Evolutionary conservation across 35 echinoderm and acorn worm species (phyloP), one percentile per base, ranked within the genome.

Genomic region (Ophioderma brevispina): DNA sequence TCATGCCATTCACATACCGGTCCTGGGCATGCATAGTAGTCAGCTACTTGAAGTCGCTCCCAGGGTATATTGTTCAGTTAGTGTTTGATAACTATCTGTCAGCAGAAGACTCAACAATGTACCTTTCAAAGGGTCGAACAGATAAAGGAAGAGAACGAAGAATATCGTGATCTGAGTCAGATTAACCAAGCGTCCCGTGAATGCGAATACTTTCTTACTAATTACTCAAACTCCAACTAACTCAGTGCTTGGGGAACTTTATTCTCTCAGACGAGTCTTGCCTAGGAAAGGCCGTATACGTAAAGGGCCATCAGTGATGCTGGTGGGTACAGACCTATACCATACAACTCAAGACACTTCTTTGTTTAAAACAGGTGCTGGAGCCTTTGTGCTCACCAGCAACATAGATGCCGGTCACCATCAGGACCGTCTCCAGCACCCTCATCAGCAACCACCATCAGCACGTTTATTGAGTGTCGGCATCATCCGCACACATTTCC

Each of bases 71-170:
- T 35, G 6, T 76, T 28, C 75, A 76, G 13, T n/a, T 59, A n/a
- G 55, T 76, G 33, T 76, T 76, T 25, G 75, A 76, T 25, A 25
- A 76, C 75, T 76, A 76, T 46, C 41, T 4, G 3, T 10, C 6
- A 76, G 3, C 75, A 4, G 33, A 76, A 10, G n/a, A 28, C 11
- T 28, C n/a, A 31, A 28, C 25, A n/a, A 13, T 15, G 13, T n/a
- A 59, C 55, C 55, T 59, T 59, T 76, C 5, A 10, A 76, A 4
- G 3, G 4, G 75, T 35, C 75, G 75, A 10, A 5, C 75, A 76
- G 33, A 76, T 25, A 76, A 76, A 76, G 75, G 75, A 35, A 76
- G 75, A 76, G 75, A 76, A 76, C 5, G 75, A 76, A 76, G 75
- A 76, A 8, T 76, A 76, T 8, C 75, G 5, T 10, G n/a, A 4